phyloP scores from a whole-genome alignment of 2,113 vertebrate species.

The Butorides virescens region DNA sequence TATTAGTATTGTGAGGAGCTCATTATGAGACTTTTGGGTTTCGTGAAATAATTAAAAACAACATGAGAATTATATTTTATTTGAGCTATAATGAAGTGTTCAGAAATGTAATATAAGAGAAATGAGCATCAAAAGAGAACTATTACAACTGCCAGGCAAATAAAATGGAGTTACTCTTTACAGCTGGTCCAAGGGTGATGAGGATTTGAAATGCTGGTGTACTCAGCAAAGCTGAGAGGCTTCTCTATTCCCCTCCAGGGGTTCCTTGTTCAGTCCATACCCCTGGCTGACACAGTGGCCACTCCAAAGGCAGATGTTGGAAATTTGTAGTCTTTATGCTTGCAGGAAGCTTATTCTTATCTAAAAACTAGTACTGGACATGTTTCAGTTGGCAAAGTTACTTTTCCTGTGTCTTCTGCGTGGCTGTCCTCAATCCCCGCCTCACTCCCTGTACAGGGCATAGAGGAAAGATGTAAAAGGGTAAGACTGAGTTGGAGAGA shows the following conservation, averaged over 20 bases:
- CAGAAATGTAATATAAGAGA: slow-evolving; percentile 34
- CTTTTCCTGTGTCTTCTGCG: background rate
- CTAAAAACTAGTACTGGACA: background rate
- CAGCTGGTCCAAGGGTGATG: background rate
- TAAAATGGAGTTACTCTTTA: background rate
- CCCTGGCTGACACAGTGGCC: background rate
- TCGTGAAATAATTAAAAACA: slow-evolving; percentile 64
- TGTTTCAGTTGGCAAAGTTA: background rate
- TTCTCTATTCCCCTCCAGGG: background rate
- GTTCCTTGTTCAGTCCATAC: background rate
- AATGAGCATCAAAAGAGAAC: slow-evolving; percentile 37
- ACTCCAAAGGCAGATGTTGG: background rate
- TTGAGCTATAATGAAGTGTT: slow-evolving; percentile 41
- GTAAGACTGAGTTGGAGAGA: background rate
- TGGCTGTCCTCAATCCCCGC: background rate
- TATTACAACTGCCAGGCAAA: background rate
- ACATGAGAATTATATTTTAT: slow-evolving; percentile 43
- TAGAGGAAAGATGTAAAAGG: background rate
- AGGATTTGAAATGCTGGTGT: background rate
- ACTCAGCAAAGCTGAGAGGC: background rate
- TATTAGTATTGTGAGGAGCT: slow-evolving; percentile 14
- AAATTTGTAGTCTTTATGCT: background rate
- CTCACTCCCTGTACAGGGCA: background rate
- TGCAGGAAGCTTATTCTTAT: background rate
- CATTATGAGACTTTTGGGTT: slow-evolving; percentile 43